These are phyloP conservation scores for Perithous albicinctus DNA, from an alignment of 2,888 invertebrate species.

Conservation along the genomic window DNA sequence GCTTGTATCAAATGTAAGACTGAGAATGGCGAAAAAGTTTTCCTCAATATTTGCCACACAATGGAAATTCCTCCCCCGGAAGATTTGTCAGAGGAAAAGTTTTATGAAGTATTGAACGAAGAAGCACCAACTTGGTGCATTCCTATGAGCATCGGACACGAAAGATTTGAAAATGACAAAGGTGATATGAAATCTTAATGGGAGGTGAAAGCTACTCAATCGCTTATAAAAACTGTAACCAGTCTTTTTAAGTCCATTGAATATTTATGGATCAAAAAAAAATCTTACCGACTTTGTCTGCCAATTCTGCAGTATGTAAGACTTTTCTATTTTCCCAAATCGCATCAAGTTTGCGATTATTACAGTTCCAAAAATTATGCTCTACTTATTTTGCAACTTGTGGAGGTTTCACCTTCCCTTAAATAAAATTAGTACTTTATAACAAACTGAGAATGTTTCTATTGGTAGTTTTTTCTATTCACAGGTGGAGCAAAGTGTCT, in stretches of 20 bases:
- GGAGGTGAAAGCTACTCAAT: no score
- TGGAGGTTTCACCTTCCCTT: no score
- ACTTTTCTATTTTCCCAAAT: no score
- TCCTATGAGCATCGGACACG: constrained; percentile 96
- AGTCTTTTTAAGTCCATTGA: no score
- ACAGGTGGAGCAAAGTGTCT: constrained; percentile 89
- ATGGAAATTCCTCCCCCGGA: constrained; percentile 91
- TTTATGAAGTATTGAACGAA: constrained; percentile 84
- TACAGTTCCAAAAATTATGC: no score
- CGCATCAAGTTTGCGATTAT: no score
- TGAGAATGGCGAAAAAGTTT: constrained; percentile 89
- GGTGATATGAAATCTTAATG: constrained; percentile 80
- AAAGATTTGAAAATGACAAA: constrained; percentile 92
- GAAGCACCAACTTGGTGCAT: constrained; percentile 91
- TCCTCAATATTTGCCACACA: constrained; percentile 94
- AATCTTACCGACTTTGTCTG: no score
- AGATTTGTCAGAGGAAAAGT: constrained; percentile 87
- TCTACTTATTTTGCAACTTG: no score
- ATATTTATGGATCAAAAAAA: no score
- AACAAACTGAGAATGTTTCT: neutral
- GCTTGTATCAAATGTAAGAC: constrained; percentile 92
- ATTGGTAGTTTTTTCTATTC: constrained; percentile 65
- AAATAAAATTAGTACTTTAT: neutral
- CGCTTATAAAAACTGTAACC: no score
- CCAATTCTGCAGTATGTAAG: no score